These are phyloP conservation scores for Melanostoma mellinum DNA, from an alignment of 2,888 invertebrate species.

Conservation along the genomic window DNA sequence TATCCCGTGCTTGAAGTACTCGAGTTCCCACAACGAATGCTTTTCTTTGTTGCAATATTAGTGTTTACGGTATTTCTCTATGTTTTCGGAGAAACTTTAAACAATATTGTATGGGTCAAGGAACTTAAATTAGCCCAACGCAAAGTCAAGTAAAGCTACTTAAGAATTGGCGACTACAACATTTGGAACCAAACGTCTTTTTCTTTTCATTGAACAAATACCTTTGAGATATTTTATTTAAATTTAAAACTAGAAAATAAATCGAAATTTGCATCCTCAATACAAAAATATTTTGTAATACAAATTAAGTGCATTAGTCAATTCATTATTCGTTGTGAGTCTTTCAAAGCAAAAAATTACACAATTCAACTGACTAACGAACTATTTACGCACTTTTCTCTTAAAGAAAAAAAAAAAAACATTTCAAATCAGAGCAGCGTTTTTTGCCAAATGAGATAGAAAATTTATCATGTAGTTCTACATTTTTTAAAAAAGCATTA, in stretches of 20 bases:
- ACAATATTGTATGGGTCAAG: slow-evolving; percentile 89
- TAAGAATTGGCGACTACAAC: background rate
- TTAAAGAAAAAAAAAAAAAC: slow-evolving; percentile 1
- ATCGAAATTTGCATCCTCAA: slow-evolving; percentile 46
- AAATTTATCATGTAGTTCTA: slow-evolving; percentile 39
- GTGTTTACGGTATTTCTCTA: slow-evolving; percentile 86
- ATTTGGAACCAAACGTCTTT: slow-evolving; percentile 32
- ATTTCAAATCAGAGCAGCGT: slow-evolving; percentile 35
- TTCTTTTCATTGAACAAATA: slow-evolving; percentile 34
- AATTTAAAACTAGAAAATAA: slow-evolving; percentile 25
- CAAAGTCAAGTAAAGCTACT: slow-evolving; percentile 78
- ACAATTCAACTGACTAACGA: slow-evolving; percentile 35
- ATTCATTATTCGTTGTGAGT: slow-evolving; percentile 48
- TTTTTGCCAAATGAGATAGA: slow-evolving; percentile 29
- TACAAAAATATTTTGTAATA: slow-evolving; percentile 42
- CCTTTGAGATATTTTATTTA: slow-evolving; percentile 54
- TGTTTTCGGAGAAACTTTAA: slow-evolving; percentile 88
- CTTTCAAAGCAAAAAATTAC: slow-evolving; percentile 13
- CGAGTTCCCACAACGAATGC: slow-evolving; percentile 87
- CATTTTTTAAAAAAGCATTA: slow-evolving; percentile 43
- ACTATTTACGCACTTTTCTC: slow-evolving; percentile 48
- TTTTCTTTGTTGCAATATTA: slow-evolving; percentile 88
- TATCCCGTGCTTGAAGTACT: slow-evolving; percentile 94
- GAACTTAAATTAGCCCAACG: slow-evolving; percentile 83
- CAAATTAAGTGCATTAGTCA: slow-evolving; percentile 65